Conservation (phyloP, 2,113 vertebrate species). For the Urocitellus parryii region DNA sequence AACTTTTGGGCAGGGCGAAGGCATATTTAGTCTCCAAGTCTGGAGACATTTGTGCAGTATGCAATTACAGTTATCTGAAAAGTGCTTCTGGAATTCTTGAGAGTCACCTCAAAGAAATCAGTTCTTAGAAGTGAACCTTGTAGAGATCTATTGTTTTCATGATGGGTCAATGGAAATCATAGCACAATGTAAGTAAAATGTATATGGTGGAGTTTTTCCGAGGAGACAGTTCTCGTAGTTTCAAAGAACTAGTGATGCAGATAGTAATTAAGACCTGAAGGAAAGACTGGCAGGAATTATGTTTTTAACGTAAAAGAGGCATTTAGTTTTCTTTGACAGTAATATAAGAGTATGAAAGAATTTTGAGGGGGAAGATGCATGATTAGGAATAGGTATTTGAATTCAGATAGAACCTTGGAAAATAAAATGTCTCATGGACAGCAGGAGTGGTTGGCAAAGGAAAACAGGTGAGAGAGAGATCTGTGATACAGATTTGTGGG, state of each 20-base stretch:
- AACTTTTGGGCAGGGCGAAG: neutral
- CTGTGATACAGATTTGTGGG: neutral
- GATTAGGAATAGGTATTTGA: conserved; percentile 36
- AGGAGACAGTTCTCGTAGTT: neutral
- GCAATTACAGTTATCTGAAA: neutral
- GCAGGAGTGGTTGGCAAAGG: neutral
- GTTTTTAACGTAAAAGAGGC: conserved; percentile 41
- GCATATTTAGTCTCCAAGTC: neutral
- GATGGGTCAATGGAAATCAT: neutral
- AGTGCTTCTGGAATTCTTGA: neutral
- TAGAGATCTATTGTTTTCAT: neutral
- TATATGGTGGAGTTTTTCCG: neutral
- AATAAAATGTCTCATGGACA: neutral
- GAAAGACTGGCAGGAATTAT: neutral
- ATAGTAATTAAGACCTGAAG: neutral
- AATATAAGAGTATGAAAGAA: neutral
- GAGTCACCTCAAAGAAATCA: neutral
- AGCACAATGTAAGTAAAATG: neutral
- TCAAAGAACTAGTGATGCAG: neutral
- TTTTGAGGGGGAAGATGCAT: neutral
- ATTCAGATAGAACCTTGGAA: neutral
- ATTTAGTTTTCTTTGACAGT: neutral
- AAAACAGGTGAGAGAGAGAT: neutral
- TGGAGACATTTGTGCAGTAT: neutral
- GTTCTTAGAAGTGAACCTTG: neutral